Conservation (phyloP, 2,888 invertebrate species). For the Omphaloscelis lunosa region DNA sequence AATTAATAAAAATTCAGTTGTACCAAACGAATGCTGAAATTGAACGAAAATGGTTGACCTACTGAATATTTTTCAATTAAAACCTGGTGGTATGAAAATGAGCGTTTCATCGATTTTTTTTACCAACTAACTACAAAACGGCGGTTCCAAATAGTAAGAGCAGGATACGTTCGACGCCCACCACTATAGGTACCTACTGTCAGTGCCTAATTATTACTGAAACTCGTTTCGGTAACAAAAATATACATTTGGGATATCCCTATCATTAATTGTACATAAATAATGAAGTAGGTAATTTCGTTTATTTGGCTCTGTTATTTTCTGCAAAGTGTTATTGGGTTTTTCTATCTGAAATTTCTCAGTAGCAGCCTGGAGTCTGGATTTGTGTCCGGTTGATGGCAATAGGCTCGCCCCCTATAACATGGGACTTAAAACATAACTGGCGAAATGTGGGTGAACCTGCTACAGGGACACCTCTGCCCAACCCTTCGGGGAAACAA, state of each 20-base stretch:
- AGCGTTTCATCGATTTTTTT: not conserved
- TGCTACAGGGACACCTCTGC: too few relatives aligned
- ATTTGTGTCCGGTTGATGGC: too few relatives aligned
- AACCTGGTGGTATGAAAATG: not conserved
- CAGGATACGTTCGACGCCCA: not conserved
- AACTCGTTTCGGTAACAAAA: not conserved
- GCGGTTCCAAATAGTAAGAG: not conserved
- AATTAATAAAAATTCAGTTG: not conserved
- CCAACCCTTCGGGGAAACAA: too few relatives aligned
- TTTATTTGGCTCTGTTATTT: not conserved
- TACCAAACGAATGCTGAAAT: not conserved
- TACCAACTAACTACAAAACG: not conserved
- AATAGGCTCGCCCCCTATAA: too few relatives aligned
- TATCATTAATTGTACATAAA: not conserved
- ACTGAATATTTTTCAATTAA: not conserved
- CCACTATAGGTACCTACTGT: not conserved
- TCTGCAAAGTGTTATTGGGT: too few relatives aligned
- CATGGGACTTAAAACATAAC: too few relatives aligned
- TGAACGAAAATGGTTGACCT: not conserved
- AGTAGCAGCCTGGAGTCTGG: too few relatives aligned
- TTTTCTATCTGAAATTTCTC: too few relatives aligned
- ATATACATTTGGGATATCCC: not conserved
- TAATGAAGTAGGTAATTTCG: conserved; percentile 4
- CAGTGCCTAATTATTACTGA: not conserved
- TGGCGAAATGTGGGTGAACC: too few relatives aligned